phyloP scores from a whole-genome alignment of 2,797 vertebrate species.

The Orientallactaga sibirica region DNA sequence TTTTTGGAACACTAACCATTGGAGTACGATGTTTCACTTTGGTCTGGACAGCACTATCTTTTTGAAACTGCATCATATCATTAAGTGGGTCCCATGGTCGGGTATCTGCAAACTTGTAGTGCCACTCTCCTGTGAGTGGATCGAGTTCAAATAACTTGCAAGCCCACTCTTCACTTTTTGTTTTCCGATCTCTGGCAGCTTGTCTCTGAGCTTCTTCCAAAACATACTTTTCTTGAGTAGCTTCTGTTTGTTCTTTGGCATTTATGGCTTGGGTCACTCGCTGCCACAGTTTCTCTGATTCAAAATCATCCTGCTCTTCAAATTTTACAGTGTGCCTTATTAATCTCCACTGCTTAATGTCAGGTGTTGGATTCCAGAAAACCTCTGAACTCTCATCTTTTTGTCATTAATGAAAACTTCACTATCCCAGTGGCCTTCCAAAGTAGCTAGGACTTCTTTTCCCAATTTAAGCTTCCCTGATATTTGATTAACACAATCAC shows the following conservation, averaged over 20 bases:
- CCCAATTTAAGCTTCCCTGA: slow-evolving; percentile 98
- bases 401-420: slow-evolving; percentile 98
- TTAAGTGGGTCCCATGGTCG: slow-evolving; percentile 99
- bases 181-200: slow-evolving; percentile 95
- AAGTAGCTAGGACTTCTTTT: slow-evolving; percentile 96
- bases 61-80: slow-evolving; percentile 98
- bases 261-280: slow-evolving; percentile 98
- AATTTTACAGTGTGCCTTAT: slow-evolving; percentile 94
- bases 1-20: slow-evolving; percentile 97
- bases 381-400: slow-evolving; percentile 93
- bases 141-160: slow-evolving; percentile 97
- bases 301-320: slow-evolving; percentile 95
- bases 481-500: slow-evolving; percentile 97
- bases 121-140: slow-evolving; percentile 95
- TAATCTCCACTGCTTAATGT: slow-evolving; percentile 94
- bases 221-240: slow-evolving; percentile 97
- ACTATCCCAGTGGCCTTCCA: slow-evolving; percentile 99
- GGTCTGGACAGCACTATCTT: slow-evolving; percentile 97
- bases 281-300: slow-evolving; percentile 98
- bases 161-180: slow-evolving; percentile 94
- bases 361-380: slow-evolving; percentile 96
- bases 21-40: slow-evolving; percentile 98
- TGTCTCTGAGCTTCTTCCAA: slow-evolving; percentile 97
- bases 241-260: slow-evolving; percentile 98
- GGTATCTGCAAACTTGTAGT: slow-evolving; percentile 97